These are phyloP conservation scores for Littorina saxatilis DNA, from an alignment of 1,140 invertebrate species.

Conservation along the genomic window DNA sequence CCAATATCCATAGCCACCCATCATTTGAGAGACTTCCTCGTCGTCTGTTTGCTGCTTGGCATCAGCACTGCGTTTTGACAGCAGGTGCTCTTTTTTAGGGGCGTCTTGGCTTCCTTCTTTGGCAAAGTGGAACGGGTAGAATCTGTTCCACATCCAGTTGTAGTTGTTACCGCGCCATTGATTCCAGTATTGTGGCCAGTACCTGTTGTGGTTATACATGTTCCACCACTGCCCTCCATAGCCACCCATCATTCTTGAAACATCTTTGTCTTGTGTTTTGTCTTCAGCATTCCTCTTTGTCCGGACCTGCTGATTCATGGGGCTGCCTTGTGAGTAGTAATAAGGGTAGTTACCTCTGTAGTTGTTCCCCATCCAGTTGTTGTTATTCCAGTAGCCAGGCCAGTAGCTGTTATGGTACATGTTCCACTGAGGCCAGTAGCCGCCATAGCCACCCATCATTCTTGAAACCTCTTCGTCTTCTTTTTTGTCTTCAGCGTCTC, in stretches of 20 bases:
- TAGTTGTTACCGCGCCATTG: conserved; percentile 13
- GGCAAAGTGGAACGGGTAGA: background rate
- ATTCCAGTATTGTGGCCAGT: conserved; percentile 20
- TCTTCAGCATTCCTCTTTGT: background rate
- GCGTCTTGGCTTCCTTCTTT: background rate
- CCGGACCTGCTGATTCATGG: background rate
- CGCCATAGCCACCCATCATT: conserved; percentile 19
- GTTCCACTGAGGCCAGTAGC: conserved; percentile 23
- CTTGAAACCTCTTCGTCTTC: background rate
- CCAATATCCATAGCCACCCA: conserved; percentile 2
- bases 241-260: conserved; percentile 1
- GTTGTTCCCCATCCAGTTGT: background rate
- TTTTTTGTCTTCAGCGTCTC: background rate
- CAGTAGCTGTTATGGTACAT: conserved; percentile 13
- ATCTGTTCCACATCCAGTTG: conserved; percentile 7
- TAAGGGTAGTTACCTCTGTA: background rate
- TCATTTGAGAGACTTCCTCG: conserved; percentile 20
- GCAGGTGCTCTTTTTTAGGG: background rate
- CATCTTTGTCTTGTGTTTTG: background rate
- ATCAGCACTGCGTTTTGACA: conserved; percentile 20
- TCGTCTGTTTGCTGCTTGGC: background rate
- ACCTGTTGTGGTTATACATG: too few relatives aligned
- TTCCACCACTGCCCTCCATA: too few relatives aligned
- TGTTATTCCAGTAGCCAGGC: conserved; percentile 21
- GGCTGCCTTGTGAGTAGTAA: background rate